Evolutionary conservation across 2,113 vertebrate genomes (phyloP).

Genomic region (Sapayoa aenigma): DNA sequence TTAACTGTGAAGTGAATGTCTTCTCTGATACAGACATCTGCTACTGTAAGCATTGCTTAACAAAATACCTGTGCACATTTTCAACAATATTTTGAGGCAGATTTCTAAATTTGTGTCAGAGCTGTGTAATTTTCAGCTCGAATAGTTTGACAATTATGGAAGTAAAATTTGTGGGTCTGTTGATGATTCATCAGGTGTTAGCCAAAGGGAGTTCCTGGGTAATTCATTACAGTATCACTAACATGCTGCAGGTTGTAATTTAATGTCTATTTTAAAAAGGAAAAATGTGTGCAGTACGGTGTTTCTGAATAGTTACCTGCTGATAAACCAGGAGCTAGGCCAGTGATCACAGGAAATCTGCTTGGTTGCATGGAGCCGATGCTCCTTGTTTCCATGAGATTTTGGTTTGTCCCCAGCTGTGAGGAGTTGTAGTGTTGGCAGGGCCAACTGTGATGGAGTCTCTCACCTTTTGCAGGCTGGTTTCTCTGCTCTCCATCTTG

Average conservation of each 20-base stretch:
- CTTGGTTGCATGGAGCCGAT: neutral
- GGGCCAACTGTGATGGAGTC: neutral
- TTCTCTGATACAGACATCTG: neutral
- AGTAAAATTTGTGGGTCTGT: neutral
- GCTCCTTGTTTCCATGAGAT: neutral
- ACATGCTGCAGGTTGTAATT: neutral
- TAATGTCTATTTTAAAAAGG: neutral
- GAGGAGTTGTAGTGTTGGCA: neutral
- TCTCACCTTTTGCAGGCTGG: neutral
- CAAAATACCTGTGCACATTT: neutral
- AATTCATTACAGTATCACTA: neutral
- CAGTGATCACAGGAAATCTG: neutral
- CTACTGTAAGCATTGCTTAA: neutral
- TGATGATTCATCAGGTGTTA: constrained; percentile 8
- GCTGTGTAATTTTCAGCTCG: neutral
- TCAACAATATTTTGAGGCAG: neutral
- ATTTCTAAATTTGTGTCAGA: neutral
- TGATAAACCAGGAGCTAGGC: neutral
- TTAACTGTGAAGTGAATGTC: neutral
- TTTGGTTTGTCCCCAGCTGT: neutral
- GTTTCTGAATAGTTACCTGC: neutral
- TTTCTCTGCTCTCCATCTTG: neutral
- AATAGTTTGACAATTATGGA: neutral
- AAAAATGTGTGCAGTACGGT: neutral
- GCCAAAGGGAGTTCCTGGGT: neutral